Base-by-base conservation (phyloP, 2,888 invertebrate genomes). In the Abrostola triplasia region DNA sequence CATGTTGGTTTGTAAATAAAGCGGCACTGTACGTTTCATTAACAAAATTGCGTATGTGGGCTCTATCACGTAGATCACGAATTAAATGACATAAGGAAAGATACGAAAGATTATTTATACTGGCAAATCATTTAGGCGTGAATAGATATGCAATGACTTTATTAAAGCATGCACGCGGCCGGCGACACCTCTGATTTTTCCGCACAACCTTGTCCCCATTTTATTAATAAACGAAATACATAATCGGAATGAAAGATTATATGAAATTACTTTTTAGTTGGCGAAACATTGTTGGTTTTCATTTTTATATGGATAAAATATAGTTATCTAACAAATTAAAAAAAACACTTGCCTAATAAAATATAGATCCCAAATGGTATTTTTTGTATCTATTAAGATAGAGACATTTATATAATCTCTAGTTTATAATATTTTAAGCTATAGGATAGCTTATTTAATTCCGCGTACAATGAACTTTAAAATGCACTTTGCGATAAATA, bases 31-130 rank as follows among this genome's bases (percentile, higher is more conserved):
- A 54, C 44, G 41, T 55, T 64, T 59, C 59, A 73, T 60, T 61
- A 66, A 72, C 51, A 51, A 67, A 73, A 44, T 70, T 75, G 83
- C 75, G 75, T 87, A 84, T 90, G 91, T 91, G 91, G 84, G 82
- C 76, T 78, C 65, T 72, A 89, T 90, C 91, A 91, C 91, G 91
- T 91, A 88, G 81, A 81, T 83, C 82, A 82, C 65, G 56, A 77
- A 76, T 75, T 65, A 63, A 73, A 74, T 81, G 81, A 84, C 79
- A 77, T 57, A 78, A 70, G 76, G 71, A 79, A 84, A 81, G 81
- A 82, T 84, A 83, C 60, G 72, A 73, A 75, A 80, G 82, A 84
- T 83, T 76, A 79, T 64, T 48, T 69, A 69, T 59, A 54, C 52
- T 60, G 58, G 53, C 58, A 64, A 61, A 61, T 64, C 48, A 61